Evolutionary conservation across 2,113 vertebrate species (phyloP), one percentile per base, ranked within the genome.

Genomic region (Neotoma lepida): DNA sequence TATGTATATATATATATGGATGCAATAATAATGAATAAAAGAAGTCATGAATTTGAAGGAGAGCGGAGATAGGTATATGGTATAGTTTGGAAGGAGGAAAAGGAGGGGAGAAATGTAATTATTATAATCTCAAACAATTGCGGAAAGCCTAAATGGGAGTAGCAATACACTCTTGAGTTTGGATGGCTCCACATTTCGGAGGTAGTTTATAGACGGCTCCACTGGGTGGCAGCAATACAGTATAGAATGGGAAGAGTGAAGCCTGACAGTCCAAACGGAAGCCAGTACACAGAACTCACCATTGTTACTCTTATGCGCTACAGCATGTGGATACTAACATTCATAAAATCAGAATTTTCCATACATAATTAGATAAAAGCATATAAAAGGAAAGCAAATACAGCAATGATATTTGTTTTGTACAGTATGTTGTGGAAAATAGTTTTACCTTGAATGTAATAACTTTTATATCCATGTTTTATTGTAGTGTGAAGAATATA

Each of bases 171-270:
- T 49, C 4, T 51, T 51, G 30, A 13, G 20, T 74, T 81, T 64
- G 24, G 54, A 18, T 1, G 22, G n/a, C 82, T 89, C 92, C 41
- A 22, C 66, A 22, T 41, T 88, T 90, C 44, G 68, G 78, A 66
- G 44, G 64, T 73, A 93, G 39, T 90, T 95, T 56, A n/a, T 20
- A 54, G 39, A 58, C 6, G 94, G 2, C 78, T 96, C 98, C 98
- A 98, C 98, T 97, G 96, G 98, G 97, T 98, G 98, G 98, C 98
- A 98, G 98, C 96, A 94, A 89, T 64, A 89, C 63, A 90, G 95
- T 97, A 71, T 66, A 10, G 17, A 96, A 97, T 30, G 88, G 7
- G 0, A 26, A 14, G 9, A 66, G 1, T 28, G n/a, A 33, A 15
- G 28, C 30, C n/a, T 41, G 14, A 4, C 58, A 22, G 44, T 94